These are phyloP conservation scores for Antidorcas marsupialis DNA, from an alignment of 2,113 vertebrate species.

Conservation along the genomic window DNA sequence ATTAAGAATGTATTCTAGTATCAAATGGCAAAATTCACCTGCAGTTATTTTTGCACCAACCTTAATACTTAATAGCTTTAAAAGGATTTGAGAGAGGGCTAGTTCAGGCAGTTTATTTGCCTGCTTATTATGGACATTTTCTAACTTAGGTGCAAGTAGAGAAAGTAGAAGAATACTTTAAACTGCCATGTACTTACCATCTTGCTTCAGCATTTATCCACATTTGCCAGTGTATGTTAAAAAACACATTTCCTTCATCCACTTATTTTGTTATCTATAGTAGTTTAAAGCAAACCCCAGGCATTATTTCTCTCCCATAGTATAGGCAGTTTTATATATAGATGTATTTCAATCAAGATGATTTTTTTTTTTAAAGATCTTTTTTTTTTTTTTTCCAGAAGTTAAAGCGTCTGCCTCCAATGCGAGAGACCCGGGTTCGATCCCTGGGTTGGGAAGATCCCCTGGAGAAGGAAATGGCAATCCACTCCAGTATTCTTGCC, in stretches of 20 bases:
- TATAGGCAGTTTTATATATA: not conserved
- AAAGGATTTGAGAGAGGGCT: not conserved
- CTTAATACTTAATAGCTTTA: not conserved
- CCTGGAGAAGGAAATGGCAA: too few relatives aligned
- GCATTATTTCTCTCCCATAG: not conserved
- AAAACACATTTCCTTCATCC: not conserved
- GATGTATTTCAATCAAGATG: not conserved
- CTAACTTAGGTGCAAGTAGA: not conserved
- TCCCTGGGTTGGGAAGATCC: too few relatives aligned
- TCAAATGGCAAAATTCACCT: not conserved
- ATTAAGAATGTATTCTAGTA: not conserved
- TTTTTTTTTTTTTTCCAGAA: not conserved
- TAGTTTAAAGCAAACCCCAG: constrained; percentile 5
- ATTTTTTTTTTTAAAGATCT: not conserved
- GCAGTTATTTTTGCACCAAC: not conserved
- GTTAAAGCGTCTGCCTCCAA: too few relatives aligned
- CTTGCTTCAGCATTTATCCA: not conserved
- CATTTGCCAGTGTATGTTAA: not conserved
- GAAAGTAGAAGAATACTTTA: not conserved
- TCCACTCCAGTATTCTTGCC: too few relatives aligned
- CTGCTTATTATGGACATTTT: not conserved
- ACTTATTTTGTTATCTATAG: not conserved
- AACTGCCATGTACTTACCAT: not conserved
- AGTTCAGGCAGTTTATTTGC: not conserved
- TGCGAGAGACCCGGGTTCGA: too few relatives aligned